phyloP scores from a whole-genome alignment of 2,888 invertebrate species.

The Diploptera punctata region DNA sequence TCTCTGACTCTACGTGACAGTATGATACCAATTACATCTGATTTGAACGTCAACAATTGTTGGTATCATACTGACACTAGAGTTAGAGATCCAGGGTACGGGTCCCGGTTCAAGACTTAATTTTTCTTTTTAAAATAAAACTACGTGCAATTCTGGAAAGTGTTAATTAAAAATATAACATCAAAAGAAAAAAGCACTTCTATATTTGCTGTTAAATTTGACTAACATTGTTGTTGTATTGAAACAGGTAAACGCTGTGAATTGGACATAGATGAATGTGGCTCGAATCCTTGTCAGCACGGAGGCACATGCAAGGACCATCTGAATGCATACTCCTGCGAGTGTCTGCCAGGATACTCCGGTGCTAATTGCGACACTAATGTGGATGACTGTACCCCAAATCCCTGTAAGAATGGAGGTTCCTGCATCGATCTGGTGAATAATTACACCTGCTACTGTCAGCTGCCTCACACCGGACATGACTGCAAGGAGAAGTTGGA shows the following conservation, averaged over 20 bases:
- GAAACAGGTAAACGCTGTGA: slow-evolving; percentile 84
- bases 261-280: slow-evolving; percentile 89
- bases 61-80: too few species aligned
- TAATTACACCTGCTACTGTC: slow-evolving; percentile 91
- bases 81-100: too few species aligned
- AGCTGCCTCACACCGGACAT: slow-evolving; percentile 85
- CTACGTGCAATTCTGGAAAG: too few species aligned
- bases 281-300: slow-evolving; percentile 94
- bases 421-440: slow-evolving; percentile 91
- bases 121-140: too few species aligned
- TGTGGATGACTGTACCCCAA: slow-evolving; percentile 88
- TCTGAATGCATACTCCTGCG: slow-evolving; percentile 88
- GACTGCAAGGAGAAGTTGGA: slow-evolving; percentile 90
- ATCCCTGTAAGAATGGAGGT: slow-evolving; percentile 88
- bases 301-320: slow-evolving; percentile 88
- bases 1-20: too few species aligned
- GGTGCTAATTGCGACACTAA: slow-evolving; percentile 91
- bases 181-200: too few species aligned
- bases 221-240: too few species aligned
- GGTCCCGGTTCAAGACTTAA: too few species aligned
- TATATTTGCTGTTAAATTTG: too few species aligned
- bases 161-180: too few species aligned
- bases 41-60: too few species aligned
- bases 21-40: too few species aligned
- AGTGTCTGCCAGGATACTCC: slow-evolving; percentile 79